Evolutionary conservation across 2,888 invertebrate genomes (phyloP).

Genomic region (Cyaniris semiargus): DNA sequence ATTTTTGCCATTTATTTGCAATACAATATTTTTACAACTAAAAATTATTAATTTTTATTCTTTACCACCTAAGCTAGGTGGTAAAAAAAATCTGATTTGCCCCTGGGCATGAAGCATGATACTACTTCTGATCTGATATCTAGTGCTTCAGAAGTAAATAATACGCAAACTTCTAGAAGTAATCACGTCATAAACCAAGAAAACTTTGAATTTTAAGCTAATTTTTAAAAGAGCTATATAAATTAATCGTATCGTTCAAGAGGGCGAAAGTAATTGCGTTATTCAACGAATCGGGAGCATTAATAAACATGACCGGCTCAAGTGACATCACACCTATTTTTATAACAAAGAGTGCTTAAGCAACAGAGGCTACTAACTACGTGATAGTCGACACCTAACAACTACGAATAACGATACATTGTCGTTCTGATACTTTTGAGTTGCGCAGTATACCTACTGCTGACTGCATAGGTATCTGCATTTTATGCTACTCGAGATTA

Average conservation of each 20-base stretch:
- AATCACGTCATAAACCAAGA: background rate
- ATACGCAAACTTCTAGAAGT: too few relatives aligned
- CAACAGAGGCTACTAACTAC: slow-evolving; percentile 18
- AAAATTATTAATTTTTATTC: too few relatives aligned
- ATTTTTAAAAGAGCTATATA: slow-evolving; percentile 4
- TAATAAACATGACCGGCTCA: slow-evolving; percentile 46
- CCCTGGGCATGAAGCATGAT: too few relatives aligned
- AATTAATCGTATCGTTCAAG: slow-evolving; percentile 17
- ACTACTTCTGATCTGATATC: too few relatives aligned
- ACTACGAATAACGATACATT: background rate
- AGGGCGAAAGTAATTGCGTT: slow-evolving; percentile 31
- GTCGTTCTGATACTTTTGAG: background rate
- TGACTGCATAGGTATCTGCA: background rate
- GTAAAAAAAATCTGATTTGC: too few relatives aligned
- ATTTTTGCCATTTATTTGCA: too few relatives aligned
- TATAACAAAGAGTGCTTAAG: slow-evolving; percentile 32
- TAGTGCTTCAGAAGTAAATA: background rate
- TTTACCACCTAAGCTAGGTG: too few relatives aligned
- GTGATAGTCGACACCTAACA: slow-evolving; percentile 7
- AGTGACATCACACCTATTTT: slow-evolving; percentile 52
- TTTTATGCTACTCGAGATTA: background rate
- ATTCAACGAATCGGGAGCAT: slow-evolving; percentile 43
- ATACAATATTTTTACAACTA: too few relatives aligned
- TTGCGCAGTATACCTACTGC: background rate
- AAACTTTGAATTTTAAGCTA: background rate